These are phyloP conservation scores for Thyatira batis DNA, from an alignment of 2,888 invertebrate species.

Conservation along the genomic window DNA sequence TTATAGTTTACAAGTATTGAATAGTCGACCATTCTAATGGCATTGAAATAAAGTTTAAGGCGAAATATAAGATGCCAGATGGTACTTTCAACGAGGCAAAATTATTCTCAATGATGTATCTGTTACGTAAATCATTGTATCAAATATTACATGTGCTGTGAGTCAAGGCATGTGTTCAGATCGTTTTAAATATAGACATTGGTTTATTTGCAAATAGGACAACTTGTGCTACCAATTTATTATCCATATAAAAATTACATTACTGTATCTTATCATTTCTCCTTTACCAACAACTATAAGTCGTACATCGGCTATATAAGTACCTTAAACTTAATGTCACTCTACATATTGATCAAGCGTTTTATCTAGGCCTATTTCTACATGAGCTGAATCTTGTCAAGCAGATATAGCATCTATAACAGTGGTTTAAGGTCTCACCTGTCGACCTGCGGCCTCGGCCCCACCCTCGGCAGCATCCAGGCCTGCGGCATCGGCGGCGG, in stretches of 20 bases:
- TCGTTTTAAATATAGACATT: not conserved
- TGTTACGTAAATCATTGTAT: slow-evolving; percentile 9
- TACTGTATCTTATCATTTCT: too few species aligned
- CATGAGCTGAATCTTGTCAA: too few species aligned
- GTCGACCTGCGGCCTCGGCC: slow-evolving; percentile 58
- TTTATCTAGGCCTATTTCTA: too few species aligned
- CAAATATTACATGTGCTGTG: not conserved
- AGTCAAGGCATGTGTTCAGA: not conserved
- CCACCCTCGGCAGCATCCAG: slow-evolving; percentile 79
- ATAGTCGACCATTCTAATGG: slow-evolving; percentile 16
- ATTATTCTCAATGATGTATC: not conserved
- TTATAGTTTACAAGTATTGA: slow-evolving; percentile 4
- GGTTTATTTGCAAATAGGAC: too few species aligned
- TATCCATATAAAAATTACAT: too few species aligned
- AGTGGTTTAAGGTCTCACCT: slow-evolving; percentile 58
- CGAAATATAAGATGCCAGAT: slow-evolving; percentile 9
- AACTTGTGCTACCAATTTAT: too few species aligned
- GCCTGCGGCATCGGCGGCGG: slow-evolving; percentile 77
- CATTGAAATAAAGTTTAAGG: slow-evolving; percentile 24
- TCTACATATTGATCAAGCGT: too few species aligned
- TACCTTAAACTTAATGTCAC: too few species aligned
- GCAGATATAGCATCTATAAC: too few species aligned
- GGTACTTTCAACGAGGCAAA: slow-evolving; percentile 11
- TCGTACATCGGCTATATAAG: too few species aligned
- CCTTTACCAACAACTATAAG: too few species aligned